Base-by-base conservation (phyloP, 2,113 vertebrate species). In the Aplodontia rufa region DNA sequence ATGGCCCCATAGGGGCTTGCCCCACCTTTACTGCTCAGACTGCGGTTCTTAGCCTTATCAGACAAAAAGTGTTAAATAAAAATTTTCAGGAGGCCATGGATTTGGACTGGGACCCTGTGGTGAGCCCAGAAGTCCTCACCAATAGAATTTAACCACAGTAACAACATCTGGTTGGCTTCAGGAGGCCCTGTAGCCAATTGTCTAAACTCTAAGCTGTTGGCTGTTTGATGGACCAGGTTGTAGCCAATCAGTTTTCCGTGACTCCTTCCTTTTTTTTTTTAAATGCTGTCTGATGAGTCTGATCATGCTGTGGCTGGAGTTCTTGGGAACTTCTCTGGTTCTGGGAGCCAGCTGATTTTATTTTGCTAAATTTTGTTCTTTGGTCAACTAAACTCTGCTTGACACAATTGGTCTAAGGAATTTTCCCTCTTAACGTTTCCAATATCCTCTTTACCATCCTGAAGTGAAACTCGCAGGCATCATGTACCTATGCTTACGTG, bases 1-100 rank as follows among this genome's bases (percentile, higher is more conserved):
- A 16, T 0, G 28, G 28, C 53, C 55, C 26, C 47, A 1, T 0
- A 0, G 90, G 28, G 26, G 9, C 60, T 19, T 6, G 0, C 11
- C 58, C 40, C 3, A 1, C 22, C 8, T 11, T 58, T 11, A 13
- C 49, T 76, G 37, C 62, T 82, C 45, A 60, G 13, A 47, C 14
- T 42, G 28, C 60, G 26, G 11, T 72, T 87, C 6, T 80, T n/a
- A 35, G 1, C 8, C 13, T 42, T 42, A 12, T 14, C 37, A 51
- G 71, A 71, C n/a, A 40, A 68, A 51, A 71, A 58, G 55, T n/a
- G 64, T 28, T 35, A 49, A 42, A 24, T 37, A 32, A 75, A n/a
- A 62, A 5, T 6, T 11, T 37, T 13, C 13, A 20, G 66, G 47
- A 53, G 14, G 0, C 35, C 8, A 19, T 2, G 47, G 24, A 19